Conservation (phyloP, 2,888 invertebrate genomes). For the Rhaphigaster nebulosa region DNA sequence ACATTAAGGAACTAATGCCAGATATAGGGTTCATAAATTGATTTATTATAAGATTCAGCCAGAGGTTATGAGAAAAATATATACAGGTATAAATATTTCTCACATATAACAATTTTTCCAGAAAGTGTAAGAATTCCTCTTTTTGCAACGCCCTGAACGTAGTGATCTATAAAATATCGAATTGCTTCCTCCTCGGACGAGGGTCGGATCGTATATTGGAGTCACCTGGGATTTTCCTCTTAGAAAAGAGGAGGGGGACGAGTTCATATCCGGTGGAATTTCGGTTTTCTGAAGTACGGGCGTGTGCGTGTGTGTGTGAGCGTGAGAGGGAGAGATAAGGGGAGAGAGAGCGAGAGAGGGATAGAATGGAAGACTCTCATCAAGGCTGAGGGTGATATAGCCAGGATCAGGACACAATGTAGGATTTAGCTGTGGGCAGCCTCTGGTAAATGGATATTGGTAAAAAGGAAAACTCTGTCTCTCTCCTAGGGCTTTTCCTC, state of each 20-base stretch:
- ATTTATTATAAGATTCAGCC: neutral
- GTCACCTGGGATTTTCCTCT: conserved; percentile 56
- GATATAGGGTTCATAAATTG: too few relatives aligned
- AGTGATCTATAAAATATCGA: conserved; percentile 52
- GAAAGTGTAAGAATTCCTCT: neutral
- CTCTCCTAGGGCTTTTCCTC: conserved; percentile 24
- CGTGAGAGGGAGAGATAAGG: neutral
- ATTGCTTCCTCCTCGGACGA: conserved; percentile 8
- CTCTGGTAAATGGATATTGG: conserved; percentile 41
- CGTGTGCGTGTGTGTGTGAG: neutral
- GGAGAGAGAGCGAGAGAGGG: neutral
- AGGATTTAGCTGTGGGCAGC: conserved; percentile 44
- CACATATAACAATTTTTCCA: conserved; percentile 33
- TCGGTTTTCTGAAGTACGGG: neutral
- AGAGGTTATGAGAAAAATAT: neutral
- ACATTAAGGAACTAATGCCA: too few relatives aligned
- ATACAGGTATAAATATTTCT: neutral
- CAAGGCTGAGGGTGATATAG: conserved; percentile 27
- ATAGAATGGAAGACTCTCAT: conserved; percentile 20
- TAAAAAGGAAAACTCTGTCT: conserved; percentile 49
- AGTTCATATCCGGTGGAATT: conserved; percentile 2
- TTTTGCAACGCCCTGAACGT: neutral
- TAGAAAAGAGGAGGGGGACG: conserved; percentile 10
- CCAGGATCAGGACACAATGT: conserved; percentile 49
- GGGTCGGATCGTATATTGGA: conserved; percentile 53